Percentiles rank a stretch among this genome's conserved stretches.
Conservation (phyloP, 2,113 vertebrate genomes). For the Suricata suricatta region DNA sequence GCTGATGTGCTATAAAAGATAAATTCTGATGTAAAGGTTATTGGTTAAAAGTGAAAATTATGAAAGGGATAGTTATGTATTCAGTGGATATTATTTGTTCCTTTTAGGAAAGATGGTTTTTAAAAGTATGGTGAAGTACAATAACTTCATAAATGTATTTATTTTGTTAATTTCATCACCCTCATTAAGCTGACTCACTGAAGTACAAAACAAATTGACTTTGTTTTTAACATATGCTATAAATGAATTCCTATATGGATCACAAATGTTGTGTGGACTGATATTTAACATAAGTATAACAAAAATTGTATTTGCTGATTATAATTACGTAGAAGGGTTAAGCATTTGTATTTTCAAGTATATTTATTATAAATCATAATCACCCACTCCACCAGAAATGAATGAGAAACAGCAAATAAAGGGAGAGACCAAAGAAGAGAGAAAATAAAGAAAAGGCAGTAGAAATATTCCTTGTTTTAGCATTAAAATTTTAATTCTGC, state of each 20-base stretch:
- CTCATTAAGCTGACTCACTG: slow-evolving; percentile 8
- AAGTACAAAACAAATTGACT: background rate
- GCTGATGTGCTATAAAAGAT: slow-evolving; percentile 10
- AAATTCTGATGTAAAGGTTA: slow-evolving; percentile 44
- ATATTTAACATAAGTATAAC: background rate
- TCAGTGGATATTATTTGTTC: background rate
- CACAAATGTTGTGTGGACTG: background rate
- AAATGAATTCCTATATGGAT: background rate
- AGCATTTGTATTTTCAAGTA: background rate
- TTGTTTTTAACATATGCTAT: background rate
- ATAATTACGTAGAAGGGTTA: background rate
- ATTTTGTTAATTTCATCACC: background rate
- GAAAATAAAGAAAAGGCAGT: background rate
- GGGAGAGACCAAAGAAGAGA: background rate
- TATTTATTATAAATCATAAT: slow-evolving; percentile 11
- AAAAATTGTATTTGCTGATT: background rate
- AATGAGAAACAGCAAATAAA: background rate
- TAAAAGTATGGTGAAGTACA: background rate
- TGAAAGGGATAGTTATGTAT: background rate
- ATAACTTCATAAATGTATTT: background rate
- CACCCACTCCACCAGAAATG: background rate
- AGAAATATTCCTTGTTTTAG: background rate
- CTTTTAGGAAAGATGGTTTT: background rate
- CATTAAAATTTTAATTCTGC: background rate
- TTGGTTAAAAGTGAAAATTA: background rate